Conservation (phyloP, 2,888 invertebrate species). For the Eristalis arbustorum region DNA sequence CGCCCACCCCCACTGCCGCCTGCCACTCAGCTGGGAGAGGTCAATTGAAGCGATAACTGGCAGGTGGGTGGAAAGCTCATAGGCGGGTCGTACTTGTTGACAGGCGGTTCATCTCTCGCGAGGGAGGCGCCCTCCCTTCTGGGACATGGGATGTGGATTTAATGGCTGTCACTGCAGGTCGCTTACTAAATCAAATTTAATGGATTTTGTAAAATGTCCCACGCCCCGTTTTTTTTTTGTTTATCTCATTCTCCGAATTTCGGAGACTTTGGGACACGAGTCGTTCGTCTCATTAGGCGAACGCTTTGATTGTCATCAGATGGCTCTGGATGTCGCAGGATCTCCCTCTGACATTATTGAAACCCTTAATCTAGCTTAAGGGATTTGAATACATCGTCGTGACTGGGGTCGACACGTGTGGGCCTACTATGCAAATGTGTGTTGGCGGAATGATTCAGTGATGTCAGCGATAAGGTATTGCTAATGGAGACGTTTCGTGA, state of each 20-base stretch:
- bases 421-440: background rate
- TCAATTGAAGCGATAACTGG: conserved; percentile 19
- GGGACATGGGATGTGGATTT: background rate
- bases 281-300: background rate
- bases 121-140: no score
- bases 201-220: background rate
- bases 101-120: background rate
- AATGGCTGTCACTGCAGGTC: background rate
- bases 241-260: background rate
- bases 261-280: background rate
- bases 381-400: background rate
- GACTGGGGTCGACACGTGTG: background rate
- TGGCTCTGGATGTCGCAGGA: background rate
- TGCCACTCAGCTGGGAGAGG: background rate
- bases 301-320: background rate
- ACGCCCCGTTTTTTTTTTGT: background rate
- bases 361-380: background rate
- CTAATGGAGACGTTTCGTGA: background rate
- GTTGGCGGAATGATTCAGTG: background rate
- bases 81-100: conserved; percentile 18
- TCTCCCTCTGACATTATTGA: background rate
- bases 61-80: conserved; percentile 15
- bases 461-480: background rate
- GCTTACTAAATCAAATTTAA: conserved; percentile 10
- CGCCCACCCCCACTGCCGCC: background rate